Evolutionary conservation across 2,888 invertebrate genomes (phyloP), one percentile per base, ranked within the genome.

Genomic region (Lysandra coridon): DNA sequence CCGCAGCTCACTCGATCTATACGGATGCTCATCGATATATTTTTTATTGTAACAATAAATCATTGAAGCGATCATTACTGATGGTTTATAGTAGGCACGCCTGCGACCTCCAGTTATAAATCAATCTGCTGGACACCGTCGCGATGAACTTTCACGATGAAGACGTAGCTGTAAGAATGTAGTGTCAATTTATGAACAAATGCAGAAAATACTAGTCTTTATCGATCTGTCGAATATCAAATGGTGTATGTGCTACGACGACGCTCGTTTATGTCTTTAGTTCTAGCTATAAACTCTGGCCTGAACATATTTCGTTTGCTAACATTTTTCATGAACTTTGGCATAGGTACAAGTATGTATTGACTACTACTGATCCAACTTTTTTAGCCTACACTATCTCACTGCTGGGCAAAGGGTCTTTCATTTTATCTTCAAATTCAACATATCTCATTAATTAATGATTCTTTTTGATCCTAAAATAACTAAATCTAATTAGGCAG

Each of bases 1-100:
- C 17, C 37, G 80, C 78, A 78, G 64, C 78, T 80, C 81, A 79
- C 80, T 82, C 62, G 73, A 87, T 80, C 79, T 57, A 88, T 88
- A 86, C 85, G 85, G 85, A 82, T 86, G 86, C 85, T 85, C 86
- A 89, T 89, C 87, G 90, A 91, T 92, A 89, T 91, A 90, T 92
- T 90, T 90, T 92, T 90, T 90, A 91, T 91, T 87, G 89, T 87
- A 86, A 87, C 86, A 86, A 93, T 93, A 92, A 93, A 93, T 93
- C 93, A 92, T 85, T 83, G 87, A 85, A 86, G 86, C 87, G 92
- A 92, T 92, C 92, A 92, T 92, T 92, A 91, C 91, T 87, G 89
- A 89, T 89, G 88, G 88, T 92, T 92, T 92, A 93, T 92, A 89
- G 91, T 88, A 89, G 88, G 89, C 86, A 87, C 85, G 83, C 84